Base-by-base conservation (phyloP, 2,888 invertebrate genomes). In the Mesodorylaimus sp. region DNA sequence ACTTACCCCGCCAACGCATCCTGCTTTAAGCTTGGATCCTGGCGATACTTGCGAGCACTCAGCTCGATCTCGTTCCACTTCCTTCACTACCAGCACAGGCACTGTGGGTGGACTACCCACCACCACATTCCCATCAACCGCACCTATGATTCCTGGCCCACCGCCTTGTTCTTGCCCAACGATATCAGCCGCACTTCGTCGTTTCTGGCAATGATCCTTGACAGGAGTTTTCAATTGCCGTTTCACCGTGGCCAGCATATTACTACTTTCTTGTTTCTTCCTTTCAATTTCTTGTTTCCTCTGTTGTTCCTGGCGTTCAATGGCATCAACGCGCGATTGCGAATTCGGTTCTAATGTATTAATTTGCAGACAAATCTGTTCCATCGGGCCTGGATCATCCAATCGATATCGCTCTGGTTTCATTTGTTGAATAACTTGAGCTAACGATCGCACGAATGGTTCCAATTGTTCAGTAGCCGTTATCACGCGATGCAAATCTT, bases 301-400 rank as follows among this genome's bases (percentile, higher is more conserved):
- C 7, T 43, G 44, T 21, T 49, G 50, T 28, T 55, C 51, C 24
- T 52, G 29, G 7, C 47, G 50, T 27, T 59, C 58, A 23, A 59
- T 59, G 23, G 59, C 60, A n/a, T 56, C 54, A 23, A 56, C 52
- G 16, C 59, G 48, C 13, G 61, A 63, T 37, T 65, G 61, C 46
- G 66, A 66, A 55, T 70, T 67, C 27, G 68, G 69, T 29, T 64
- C 64, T 47, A 70, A 63, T 19, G 65, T 66, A 42, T 54, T 62
- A 38, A 70, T 70, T 54, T 68, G 63, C 38, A 55, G 46, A 50
- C 65, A 65, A 25, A 65, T 65, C 41, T 58, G 57, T 48, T 65
- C 64, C 65, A 65, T 65, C 37, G 65, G 65, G 3, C 64, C 60
- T 3, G 57, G 59, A 25, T 59, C 57, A 1, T 59, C 59, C 2